Evolutionary conservation across 2,113 vertebrate genomes (phyloP), one percentile per base, ranked within the genome.

Genomic region (Clarias macrocephalus): DNA sequence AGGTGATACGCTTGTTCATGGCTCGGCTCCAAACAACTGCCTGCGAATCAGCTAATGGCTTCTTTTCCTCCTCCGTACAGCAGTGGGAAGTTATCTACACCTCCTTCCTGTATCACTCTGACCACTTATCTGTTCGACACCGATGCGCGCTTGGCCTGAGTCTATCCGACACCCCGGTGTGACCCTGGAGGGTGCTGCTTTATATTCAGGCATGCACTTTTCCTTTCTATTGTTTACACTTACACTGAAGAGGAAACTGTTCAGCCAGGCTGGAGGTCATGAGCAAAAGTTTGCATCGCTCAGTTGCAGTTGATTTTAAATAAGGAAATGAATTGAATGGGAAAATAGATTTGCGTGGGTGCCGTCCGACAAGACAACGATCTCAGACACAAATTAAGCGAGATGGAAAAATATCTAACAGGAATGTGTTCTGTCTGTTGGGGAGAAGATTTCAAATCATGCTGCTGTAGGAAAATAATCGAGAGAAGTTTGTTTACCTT

Each of bases 21-120:
- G 83, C 65, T 80, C 54, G 12, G 54, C 75, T 70, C 70, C 65
- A 79, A 30, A 8, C 42, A 3, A n/a, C 59, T 79, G 73, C 76
- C 62, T 79, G 48, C 13, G 48, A 42, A 85, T 85, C 15, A 63
- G 73, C 84, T 79, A 33, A 62, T 65, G 84, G 62, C 60, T 85
- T 54, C 19, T 63, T 66, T 75, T 16, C 23, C 21, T 59, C 70
- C 57, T 85, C 56, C 70, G 19, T 65, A 60, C 85, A 48, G 76
- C 63, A 80, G 76, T 28, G 70, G 85, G 62, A 80, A 80, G 62
- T 86, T 48, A 37, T 59, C 70, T 59, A 59, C 63, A 80, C 48
- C 54, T 48, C 15, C 28, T 70, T 86, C 79, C 85, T 37, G 85
- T 54, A 81, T 37, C 79, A 62, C 62, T 70, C 19, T 3, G 48